Base-by-base conservation (phyloP, 2,888 invertebrate genomes). In the Diachrysia chrysitis region DNA sequence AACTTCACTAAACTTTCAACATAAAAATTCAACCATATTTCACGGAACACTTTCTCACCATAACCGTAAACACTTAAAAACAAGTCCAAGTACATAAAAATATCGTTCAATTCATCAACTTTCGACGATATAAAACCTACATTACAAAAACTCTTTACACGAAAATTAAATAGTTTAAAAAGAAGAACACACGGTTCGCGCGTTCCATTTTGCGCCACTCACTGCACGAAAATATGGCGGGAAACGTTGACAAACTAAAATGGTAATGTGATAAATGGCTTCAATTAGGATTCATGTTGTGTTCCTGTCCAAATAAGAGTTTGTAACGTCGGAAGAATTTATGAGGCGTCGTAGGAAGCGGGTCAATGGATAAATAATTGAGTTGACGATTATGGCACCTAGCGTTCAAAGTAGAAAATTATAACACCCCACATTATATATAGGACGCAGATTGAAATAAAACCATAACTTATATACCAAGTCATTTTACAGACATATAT, bases 341-440 rank as follows among this genome's bases (percentile, higher is more conserved):
- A 83, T 81, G 76, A 85, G 82, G 73, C 79, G 78, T 61, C 79
- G 64, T 74, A 74, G 73, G 78, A 89, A 90, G 79, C 85, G 82
- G 92, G 90, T 87, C 91, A 89, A 88, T 89, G 90, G 91, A 91
- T 92, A 89, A 90, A 88, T 92, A 89, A 93, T 90, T 86, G 86
- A 83, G 79, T 76, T 73, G 74, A 80, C 82, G 71, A 85, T 87
- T 86, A 84, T 71, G 76, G 76, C 60, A 72, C 65, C 68, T 74
- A 61, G 60, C 54, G 55, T 59, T 60, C 61, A 56, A 54, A 57
- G 64, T 51, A 58, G 53, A 48, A n/a, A 23, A 51, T 25, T 55
- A 46, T 10, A 55, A 19, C 5, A 16, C 16, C 6, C n/a, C n/a
- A n/a, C n/a, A n/a, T n/a, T 42, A n/a, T 1, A 42, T 42, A n/a